Base-by-base conservation (phyloP, 2,113 vertebrate species). In the Pelusios castaneus region DNA sequence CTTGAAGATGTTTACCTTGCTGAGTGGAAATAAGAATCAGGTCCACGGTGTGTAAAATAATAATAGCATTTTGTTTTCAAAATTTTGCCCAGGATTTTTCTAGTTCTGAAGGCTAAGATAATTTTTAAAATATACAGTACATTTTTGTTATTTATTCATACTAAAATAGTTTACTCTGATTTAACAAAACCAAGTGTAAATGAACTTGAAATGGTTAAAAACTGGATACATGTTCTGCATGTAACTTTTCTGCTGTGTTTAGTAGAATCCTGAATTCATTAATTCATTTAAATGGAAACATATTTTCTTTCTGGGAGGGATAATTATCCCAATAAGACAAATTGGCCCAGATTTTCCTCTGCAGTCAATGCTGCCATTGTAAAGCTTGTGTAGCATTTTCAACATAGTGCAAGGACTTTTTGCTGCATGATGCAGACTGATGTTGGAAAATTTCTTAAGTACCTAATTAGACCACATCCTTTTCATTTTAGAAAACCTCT, bases 231-330 rank as follows among this genome's bases (percentile, higher is more conserved):
- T 85, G 8, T 86, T 89, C 47, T 78, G 21, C 56, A 9, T 82
- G 45, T 84, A 54, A 81, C 70, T 12, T 89, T 94, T 93, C 45
- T 95, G 12, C 80, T 94, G 17, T 83, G 81, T 89, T 95, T 84
- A 41, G 38, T 45, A 79, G 77, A 94, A 93, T 95, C 88, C 95
- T 94, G 92, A 97, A 95, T 47, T 45, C 10, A 90, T 93, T 91
- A 93, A 89, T 92, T 77, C 85, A 52, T 93, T 97, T 93, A 52
- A 89, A 85, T 52, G 77, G 55, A 91, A 95, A 95, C 91, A 91
- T 93, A 43, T 89, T 95, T 95, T 93, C 84, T 96, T 56, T 77
- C 84, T 92, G 84, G 87, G 17, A 95, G 85, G 77, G 94, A 82
- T 81, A 93, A 91, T 94, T 82, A 90, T 92, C 89, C 87, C 80